These are phyloP conservation scores for Drosophila repleta DNA, from an alignment of 1,140 invertebrate genomes.

Conservation along the genomic window DNA sequence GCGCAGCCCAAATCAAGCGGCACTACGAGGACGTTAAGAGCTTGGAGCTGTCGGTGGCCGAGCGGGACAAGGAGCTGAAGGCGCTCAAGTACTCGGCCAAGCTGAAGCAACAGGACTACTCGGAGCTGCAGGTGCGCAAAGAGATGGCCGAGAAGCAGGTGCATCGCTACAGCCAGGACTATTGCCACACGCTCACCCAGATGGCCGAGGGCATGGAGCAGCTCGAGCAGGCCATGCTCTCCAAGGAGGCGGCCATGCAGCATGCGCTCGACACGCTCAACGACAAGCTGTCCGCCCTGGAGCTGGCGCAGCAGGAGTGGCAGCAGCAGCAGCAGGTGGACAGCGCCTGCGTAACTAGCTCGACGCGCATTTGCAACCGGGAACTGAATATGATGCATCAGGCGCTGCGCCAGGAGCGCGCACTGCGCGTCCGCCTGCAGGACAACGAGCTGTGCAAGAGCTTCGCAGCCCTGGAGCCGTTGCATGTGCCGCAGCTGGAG, in stretches of 20 bases:
- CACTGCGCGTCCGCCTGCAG: slow-evolving; percentile 53
- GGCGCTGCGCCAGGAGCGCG: slow-evolving; percentile 63
- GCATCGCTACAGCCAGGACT: slow-evolving; percentile 91
- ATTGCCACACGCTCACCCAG: slow-evolving; percentile 85
- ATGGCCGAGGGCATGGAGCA: slow-evolving; percentile 66
- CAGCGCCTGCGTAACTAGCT: slow-evolving; percentile 58
- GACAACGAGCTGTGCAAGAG: slow-evolving; percentile 38
- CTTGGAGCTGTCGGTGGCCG: slow-evolving; percentile 91
- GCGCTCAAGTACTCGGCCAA: slow-evolving; percentile 93
- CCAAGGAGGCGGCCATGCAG: slow-evolving; percentile 58
- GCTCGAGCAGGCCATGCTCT: slow-evolving; percentile 56
- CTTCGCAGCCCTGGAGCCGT: slow-evolving; percentile 59
- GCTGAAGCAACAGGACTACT: slow-evolving; percentile 96
- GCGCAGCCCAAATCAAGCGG: slow-evolving; percentile 92
- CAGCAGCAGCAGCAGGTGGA: slow-evolving; percentile 55
- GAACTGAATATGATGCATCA: slow-evolving; percentile 67
- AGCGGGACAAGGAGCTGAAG: slow-evolving; percentile 94
- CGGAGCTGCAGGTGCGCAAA: slow-evolving; percentile 95
- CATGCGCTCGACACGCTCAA: slow-evolving; percentile 50
- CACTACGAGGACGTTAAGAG: slow-evolving; percentile 95
- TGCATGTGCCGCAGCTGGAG: slow-evolving; percentile 58
- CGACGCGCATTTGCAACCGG: slow-evolving; percentile 53
- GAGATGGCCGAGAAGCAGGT: slow-evolving; percentile 97
- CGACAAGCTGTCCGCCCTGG: slow-evolving; percentile 55
- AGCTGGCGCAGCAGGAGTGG: slow-evolving; percentile 57